A percentile compares a stretch with the other conserved stretches of the same genome.
These are phyloP conservation scores for Anoplolepis gracilipes DNA, from an alignment of 1,140 invertebrate genomes.

Conservation along the genomic window DNA sequence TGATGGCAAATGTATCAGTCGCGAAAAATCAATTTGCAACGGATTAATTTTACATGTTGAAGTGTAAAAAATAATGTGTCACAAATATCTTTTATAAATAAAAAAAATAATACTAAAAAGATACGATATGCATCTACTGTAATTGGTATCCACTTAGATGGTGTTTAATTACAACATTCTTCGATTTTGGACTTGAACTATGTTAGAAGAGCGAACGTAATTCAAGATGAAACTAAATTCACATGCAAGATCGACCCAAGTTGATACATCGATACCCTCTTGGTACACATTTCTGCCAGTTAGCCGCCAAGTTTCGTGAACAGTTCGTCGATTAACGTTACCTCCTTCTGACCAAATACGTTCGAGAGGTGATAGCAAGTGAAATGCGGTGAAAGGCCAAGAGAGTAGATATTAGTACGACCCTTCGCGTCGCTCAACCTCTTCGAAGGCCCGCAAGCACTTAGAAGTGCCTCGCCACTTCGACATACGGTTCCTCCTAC, in stretches of 20 bases:
- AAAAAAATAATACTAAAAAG: too few species aligned
- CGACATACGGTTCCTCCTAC: slow-evolving; percentile 21
- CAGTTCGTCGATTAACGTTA: slow-evolving; percentile 49
- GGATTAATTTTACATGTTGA: background rate
- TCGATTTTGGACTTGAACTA: background rate
- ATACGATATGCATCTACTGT: too few species aligned
- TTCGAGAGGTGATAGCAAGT: slow-evolving; percentile 36
- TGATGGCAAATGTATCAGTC: slow-evolving; percentile 28
- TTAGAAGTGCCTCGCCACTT: slow-evolving; percentile 15
- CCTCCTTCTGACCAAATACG: slow-evolving; percentile 35
- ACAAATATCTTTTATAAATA: background rate
- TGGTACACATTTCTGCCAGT: slow-evolving; percentile 21
- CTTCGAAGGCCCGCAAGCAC: slow-evolving; percentile 42
- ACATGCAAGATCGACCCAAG: slow-evolving; percentile 1
- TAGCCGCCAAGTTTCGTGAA: slow-evolving; percentile 39
- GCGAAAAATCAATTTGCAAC: background rate
- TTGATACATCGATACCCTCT: slow-evolving; percentile 23
- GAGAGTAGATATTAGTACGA: slow-evolving; percentile 49
- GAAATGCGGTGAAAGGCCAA: slow-evolving; percentile 50
- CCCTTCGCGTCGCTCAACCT: slow-evolving; percentile 16
- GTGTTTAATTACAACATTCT: background rate
- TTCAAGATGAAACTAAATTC: background rate
- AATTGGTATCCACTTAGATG: too few species aligned
- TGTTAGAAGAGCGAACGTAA: background rate
- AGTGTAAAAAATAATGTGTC: background rate